phyloP scores from a whole-genome alignment of 2,797 vertebrate genomes.

The Corythornis leucogaster region DNA sequence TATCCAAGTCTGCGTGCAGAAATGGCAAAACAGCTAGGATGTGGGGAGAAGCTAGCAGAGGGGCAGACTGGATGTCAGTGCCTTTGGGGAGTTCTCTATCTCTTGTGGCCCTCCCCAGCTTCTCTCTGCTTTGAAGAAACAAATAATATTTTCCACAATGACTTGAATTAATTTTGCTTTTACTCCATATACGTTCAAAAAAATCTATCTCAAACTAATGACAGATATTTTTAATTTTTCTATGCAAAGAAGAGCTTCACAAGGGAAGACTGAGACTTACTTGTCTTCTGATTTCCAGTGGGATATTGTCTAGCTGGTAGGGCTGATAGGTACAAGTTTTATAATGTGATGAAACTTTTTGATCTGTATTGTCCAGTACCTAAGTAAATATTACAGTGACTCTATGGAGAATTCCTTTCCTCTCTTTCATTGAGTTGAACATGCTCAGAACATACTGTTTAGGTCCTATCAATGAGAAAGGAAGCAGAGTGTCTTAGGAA shows the following conservation, averaged over 20 bases:
- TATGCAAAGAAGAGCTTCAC: neutral
- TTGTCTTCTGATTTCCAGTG: neutral
- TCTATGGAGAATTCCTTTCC: neutral
- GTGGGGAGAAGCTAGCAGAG: neutral
- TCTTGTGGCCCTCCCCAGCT: neutral
- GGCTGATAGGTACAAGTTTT: neutral
- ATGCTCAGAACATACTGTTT: neutral
- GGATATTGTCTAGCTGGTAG: neutral
- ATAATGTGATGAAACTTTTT: neutral
- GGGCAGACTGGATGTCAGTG: no score
- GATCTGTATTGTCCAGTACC: neutral
- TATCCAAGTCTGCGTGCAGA: neutral
- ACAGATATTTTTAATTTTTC: neutral
- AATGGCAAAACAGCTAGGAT: neutral
- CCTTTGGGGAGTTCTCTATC: neutral
- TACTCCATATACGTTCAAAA: neutral
- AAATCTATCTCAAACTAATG: neutral
- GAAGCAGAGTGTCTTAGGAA: fast-evolving
- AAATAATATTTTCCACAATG: neutral
- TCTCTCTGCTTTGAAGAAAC: neutral
- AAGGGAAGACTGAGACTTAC: neutral
- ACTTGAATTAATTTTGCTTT: neutral
- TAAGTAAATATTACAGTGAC: neutral
- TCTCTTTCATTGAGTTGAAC: neutral
- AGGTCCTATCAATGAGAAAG: neutral